Evolutionary conservation across 2,888 invertebrate species (phyloP).

Genomic region (Lamproptera curius): DNA sequence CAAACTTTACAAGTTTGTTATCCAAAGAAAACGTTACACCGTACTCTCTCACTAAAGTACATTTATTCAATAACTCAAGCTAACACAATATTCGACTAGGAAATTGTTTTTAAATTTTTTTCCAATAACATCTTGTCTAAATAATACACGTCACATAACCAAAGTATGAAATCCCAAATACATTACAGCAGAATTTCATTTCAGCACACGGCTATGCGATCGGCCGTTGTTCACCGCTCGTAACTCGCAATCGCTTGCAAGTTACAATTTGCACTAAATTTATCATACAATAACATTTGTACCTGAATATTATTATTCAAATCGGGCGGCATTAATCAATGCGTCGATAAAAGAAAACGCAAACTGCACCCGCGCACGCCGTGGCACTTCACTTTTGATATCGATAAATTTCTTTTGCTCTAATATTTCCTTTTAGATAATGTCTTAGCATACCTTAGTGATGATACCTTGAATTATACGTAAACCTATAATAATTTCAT

Average conservation of each 20-base stretch:
- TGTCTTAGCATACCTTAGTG: background rate
- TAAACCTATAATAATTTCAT: no score
- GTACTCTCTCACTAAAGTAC: no score
- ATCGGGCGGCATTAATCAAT: slow-evolving; percentile 75
- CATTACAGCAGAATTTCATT: no score
- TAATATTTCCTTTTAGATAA: background rate
- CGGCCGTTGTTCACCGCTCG: slow-evolving; percentile 29
- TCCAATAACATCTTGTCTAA: no score
- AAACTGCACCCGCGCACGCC: slow-evolving; percentile 43
- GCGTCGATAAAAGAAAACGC: slow-evolving; percentile 76
- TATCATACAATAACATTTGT: slow-evolving; percentile 77
- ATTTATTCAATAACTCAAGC: no score
- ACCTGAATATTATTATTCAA: slow-evolving; percentile 77
- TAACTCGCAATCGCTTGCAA: slow-evolving; percentile 53
- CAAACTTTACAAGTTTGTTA: no score
- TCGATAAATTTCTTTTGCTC: slow-evolving; percentile 10
- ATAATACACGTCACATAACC: no score
- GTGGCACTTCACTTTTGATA: background rate
- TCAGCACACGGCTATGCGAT: slow-evolving; percentile 1
- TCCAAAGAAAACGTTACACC: no score
- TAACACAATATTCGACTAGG: no score
- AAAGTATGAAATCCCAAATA: no score
- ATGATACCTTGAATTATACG: background rate
- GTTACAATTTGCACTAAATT: slow-evolving; percentile 78
- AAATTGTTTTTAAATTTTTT: no score